phyloP scores from a whole-genome alignment of 2,888 invertebrate genomes.

The Drosophila meridiana region DNA sequence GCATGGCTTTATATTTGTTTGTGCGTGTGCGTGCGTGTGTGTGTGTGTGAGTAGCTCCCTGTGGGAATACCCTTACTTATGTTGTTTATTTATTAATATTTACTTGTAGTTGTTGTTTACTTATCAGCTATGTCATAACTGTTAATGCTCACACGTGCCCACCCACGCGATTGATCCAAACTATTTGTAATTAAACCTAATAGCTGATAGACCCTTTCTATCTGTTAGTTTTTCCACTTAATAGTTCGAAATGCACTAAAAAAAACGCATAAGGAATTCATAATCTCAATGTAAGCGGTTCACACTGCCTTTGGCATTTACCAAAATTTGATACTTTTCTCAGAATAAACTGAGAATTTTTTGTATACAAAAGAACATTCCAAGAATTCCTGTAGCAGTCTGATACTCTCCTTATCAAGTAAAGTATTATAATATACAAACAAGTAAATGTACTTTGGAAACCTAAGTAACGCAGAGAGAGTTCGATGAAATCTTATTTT shows the following conservation, averaged over 20 bases:
- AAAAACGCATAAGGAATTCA: not conserved
- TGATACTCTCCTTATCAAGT: not conserved
- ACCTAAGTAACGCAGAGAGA: too few relatives aligned
- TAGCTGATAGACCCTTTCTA: too few relatives aligned
- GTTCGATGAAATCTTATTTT: too few relatives aligned
- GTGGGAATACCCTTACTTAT: constrained; percentile 38
- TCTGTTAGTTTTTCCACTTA: not conserved
- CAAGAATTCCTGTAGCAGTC: not conserved
- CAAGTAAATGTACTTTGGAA: too few relatives aligned
- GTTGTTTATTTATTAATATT: constrained; percentile 68
- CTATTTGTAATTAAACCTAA: not conserved
- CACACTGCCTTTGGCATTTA: not conserved
- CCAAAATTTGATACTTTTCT: not conserved
- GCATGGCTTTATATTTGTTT: not conserved
- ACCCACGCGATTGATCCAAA: constrained; percentile 1
- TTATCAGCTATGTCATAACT: constrained; percentile 29
- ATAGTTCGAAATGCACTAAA: not conserved
- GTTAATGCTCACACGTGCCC: constrained; percentile 56
- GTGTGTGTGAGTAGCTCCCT: constrained; percentile 18
- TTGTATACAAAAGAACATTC: not conserved
- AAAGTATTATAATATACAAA: not conserved
- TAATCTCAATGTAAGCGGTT: not conserved
- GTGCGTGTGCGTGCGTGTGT: constrained; percentile 8
- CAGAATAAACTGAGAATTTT: not conserved
- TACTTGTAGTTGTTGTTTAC: constrained; percentile 26